Conservation (phyloP, 1,140 invertebrate species). For the Mya arenaria region DNA sequence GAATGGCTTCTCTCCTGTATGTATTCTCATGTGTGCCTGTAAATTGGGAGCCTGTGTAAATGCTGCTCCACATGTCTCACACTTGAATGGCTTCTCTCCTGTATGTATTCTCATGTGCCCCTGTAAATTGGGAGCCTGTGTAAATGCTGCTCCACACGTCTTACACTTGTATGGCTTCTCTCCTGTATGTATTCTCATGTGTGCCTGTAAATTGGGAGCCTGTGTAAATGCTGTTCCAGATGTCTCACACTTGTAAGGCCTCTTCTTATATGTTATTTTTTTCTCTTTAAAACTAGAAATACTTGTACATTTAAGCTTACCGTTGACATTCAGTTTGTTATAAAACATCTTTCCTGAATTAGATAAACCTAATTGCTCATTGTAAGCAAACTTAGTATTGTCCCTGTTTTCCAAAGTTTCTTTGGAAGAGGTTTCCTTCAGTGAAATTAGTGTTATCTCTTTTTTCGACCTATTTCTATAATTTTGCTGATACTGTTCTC, state of each 20-base stretch:
- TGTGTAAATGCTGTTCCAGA: not conserved
- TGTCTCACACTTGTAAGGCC: not conserved
- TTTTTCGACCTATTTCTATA: not conserved
- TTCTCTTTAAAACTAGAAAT: not conserved
- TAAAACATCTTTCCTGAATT: no score
- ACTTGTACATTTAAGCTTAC: not conserved
- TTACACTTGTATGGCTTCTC: constrained; percentile 20
- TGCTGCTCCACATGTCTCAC: no score
- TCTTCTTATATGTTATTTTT: not conserved
- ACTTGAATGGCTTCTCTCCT: constrained; percentile 5
- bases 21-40: no score
- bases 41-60: no score
- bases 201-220: not conserved
- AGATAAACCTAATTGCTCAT: no score
- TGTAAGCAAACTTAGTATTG: no score
- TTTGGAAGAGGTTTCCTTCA: not conserved
- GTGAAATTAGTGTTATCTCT: not conserved
- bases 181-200: constrained; percentile 24
- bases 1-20: no score
- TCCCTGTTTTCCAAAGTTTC: not conserved
- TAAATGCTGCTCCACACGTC: constrained; percentile 2
- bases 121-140: not conserved
- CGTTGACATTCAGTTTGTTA: not conserved
- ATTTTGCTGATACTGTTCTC: not conserved
- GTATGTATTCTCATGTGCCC: constrained; percentile 20